Base-by-base conservation (phyloP, 30 jellyfish, hydroid and myxozoan species). In the Chrysaora quinquecirrha region DNA sequence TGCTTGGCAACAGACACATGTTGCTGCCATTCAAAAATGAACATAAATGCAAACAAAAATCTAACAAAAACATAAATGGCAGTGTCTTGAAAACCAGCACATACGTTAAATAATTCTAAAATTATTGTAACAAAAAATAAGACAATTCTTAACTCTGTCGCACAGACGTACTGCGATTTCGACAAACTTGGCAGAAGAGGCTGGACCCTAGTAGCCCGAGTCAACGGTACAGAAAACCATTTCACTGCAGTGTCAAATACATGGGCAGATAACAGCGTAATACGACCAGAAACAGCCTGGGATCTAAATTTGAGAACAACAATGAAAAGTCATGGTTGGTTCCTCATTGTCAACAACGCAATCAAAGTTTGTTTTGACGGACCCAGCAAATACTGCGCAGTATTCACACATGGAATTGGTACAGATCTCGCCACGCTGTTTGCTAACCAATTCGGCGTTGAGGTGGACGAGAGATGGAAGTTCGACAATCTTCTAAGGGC, bases 151-250 rank as follows among this genome's bases (percentile, higher is more conserved):
- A n/a, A n/a, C n/a, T n/a, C n/a, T n/a, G n/a, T n/a, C n/a, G n/a
- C n/a, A n/a, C 93, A 94, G 99, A 94, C 99, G 21, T 80, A 88
- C 84, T 94, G 99, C 90, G 97, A 86, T 71, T 94, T 94, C 89
- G 99, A 94, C 67, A 58, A 64, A 62, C 46, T 73, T 67, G 96
- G 95, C 52, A 47, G 69, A 62, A 86, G 96, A 48, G 99, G 97
- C 83, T 94, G 99, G 99, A 94, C 97, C 95, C 95, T 94, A 71
- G 99, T 88, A 67, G 99, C 99, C 87, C 97, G 97, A 43, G 95
- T 94, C 70, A 84, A 88, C 88, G 99, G 99, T 71, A 83, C 95
- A 30, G 93, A 90, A 80, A 86, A 94, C 96, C 96, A 94, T 34
- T 94, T 94, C 69, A 86, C 89, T 43, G 97, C 96, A 21, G 99